Evolutionary conservation across 2,888 invertebrate species (phyloP), one percentile per base, ranked within the genome.

Genomic region (Trissolcus brochymenae): DNA sequence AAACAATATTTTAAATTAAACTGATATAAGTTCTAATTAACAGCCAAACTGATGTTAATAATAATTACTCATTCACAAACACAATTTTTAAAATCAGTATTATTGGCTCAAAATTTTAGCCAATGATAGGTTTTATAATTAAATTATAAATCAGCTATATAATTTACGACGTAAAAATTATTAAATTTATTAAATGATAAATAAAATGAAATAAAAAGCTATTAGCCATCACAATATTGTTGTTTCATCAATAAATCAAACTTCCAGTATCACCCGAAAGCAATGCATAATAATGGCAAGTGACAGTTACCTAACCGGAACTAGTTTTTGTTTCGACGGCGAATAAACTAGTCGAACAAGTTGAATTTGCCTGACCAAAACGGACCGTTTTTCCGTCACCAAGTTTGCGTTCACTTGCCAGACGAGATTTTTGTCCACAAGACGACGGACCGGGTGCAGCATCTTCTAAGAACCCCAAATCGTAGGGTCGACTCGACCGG

Each of bases 291-390:
- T 61, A 67, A 43, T 60, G 3, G 40, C 49, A 64, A 64, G 51
- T 61, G 65, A 19, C 64, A 61, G 64, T 70, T 65, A 46, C 60
- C 60, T 50, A 65, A 70, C 50, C 51, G 65, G 65, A 65, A 76
- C 70, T 55, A 50, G 65, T 68, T 76, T 65, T 76, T 70, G 51
- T n/a, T 29, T 11, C 6, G 43, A 3, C 14, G 16, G 59, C 64
- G 51, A 60, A 70, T 65, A 59, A 76, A 76, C 70, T 70, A 51
- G 75, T 62, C 55, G 54, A 29, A 40, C 75, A 64, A 75, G 75
- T 75, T 41, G 50, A 59, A 59, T 68, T 29, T 17, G 57, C 55
- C 59, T 65, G 7, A 21, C 50, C 50, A 17, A 61, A 67, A 14
- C 46, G 25, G 11, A 46, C 50, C 17, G 55, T 70, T 76, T 76